Evolutionary conservation across 2,113 vertebrate genomes (phyloP), one percentile per base, ranked within the genome.

Genomic region (Grallaria varia): DNA sequence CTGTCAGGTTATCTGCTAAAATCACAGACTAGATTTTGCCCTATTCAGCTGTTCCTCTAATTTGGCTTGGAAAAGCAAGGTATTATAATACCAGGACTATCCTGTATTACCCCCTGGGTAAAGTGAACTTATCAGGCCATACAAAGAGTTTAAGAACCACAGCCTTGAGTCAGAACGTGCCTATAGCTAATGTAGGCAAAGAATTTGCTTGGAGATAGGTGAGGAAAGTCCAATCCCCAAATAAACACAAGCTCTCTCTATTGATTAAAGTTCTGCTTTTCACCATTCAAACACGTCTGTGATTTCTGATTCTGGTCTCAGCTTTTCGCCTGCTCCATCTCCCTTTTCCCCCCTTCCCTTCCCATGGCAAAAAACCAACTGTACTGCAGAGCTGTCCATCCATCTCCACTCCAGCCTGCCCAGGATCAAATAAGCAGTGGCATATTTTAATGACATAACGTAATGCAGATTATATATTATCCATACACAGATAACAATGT

Each of bases 31-130:
- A 37, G 55, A 53, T 86, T 96, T 96, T 95, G 78, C 64, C 84
- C 69, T 83, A 63, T 80, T 97, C 96, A 93, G 95, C 73, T 96
- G 40, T 95, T 80, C 81, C 83, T 94, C 53, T 63, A n/a, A 56
- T 20, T 69, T 72, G 55, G 10, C 31, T 92, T 56, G 37, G 64
- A 53, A 93, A 84, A 82, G 4, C 11, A 60, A 85, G 50, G 10
- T 78, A 75, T 72, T 92, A 15, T 20, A 71, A 53, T 16, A 35
- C 11, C 33, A 69, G 33, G 19, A 63, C 80, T 83, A 33, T 7
- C 35, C 7, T 80, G 12, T 28, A n/a, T 40, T 62, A 17, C 23
- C 28, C 50, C 49, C 33, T 28, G 19, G 20, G 11, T 2, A 30
- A 80, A 19, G 28, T 49, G 56, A 87, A 66, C 14, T 9, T 68